Conservation (phyloP, 2,113 vertebrate genomes). For the Lasiurus cinereus region DNA sequence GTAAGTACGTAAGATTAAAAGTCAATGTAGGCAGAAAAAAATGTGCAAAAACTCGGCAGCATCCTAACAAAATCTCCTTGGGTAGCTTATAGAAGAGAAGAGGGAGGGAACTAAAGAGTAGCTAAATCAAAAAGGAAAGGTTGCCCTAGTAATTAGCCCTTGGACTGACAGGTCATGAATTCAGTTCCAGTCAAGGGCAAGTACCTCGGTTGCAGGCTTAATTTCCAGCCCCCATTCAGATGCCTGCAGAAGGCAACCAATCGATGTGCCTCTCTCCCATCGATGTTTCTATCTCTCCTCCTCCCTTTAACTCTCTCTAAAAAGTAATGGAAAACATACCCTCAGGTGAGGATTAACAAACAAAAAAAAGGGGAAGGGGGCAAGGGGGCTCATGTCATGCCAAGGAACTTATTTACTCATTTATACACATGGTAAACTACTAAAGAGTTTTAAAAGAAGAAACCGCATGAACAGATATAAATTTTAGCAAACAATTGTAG, state of each 20-base stretch:
- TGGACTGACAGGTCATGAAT: no score
- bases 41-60: background rate
- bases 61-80: background rate
- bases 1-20: background rate
- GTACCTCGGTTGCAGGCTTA: no score
- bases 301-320: no score
- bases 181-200: no score
- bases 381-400: background rate
- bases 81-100: background rate
- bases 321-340: no score
- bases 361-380: no score
- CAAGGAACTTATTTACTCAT: background rate
- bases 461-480: background rate
- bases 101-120: background rate
- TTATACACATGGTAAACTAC: background rate
- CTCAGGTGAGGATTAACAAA: no score
- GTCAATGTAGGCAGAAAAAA: background rate
- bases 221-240: no score
- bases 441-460: constrained; percentile 40
- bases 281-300: no score
- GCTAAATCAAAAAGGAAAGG: background rate
- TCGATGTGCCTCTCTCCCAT: no score
- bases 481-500: background rate
- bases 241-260: no score
- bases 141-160: no score